Percentiles rank a stretch among this genome's conserved stretches.
Evolutionary conservation across 2,113 vertebrate genomes (phyloP).

Genomic region (Neolamprologus sp.): DNA sequence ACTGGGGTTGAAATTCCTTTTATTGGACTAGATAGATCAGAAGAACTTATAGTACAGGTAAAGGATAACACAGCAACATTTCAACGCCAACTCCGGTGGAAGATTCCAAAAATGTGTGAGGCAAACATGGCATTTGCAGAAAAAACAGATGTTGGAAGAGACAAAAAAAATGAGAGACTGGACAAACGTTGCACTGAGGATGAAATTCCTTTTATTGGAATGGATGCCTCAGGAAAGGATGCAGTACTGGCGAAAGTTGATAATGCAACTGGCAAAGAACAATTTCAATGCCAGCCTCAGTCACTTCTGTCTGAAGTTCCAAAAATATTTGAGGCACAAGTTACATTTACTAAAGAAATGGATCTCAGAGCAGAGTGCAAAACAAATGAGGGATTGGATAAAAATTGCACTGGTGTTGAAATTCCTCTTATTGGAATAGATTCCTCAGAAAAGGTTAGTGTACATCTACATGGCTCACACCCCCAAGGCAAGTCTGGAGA

Average conservation of each 20-base stretch:
- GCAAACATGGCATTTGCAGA: not conserved
- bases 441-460: not conserved
- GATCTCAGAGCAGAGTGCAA: not conserved
- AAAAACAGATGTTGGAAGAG: not conserved
- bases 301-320: not conserved
- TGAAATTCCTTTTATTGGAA: constrained; percentile 11
- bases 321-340: not conserved
- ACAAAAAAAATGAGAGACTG: not conserved
- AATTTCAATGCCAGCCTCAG: not conserved
- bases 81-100: not conserved
- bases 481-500: not conserved
- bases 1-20: not conserved
- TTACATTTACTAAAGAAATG: not conserved
- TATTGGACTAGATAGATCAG: not conserved
- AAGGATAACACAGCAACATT: not conserved
- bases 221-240: not conserved
- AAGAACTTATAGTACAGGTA: not conserved
- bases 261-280: not conserved
- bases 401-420: not conserved
- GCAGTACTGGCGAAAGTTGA: not conserved
- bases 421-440: constrained; percentile 19
- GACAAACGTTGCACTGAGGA: not conserved
- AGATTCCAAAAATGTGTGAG: not conserved
- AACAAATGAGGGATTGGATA: not conserved
- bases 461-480: not conserved